Percentiles rank a stretch among this genome's conserved stretches.
Evolutionary conservation across 2,888 invertebrate genomes (phyloP).

Genomic region (Nomada goodeniana): DNA sequence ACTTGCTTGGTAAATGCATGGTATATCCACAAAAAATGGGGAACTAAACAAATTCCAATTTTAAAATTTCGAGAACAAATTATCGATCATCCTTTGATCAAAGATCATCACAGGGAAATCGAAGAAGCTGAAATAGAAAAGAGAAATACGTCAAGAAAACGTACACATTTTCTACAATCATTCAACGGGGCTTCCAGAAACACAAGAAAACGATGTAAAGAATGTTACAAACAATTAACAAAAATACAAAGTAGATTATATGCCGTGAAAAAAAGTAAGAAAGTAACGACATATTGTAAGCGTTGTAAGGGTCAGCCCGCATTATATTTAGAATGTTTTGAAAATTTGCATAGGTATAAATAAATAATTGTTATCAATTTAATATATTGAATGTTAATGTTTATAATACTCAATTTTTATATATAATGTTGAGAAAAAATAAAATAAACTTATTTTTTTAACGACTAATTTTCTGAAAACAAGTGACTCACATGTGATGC

Average conservation of each 20-base stretch:
- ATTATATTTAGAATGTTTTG: slow-evolving; percentile 11
- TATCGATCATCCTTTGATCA: too few species aligned
- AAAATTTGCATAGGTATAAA: slow-evolving; percentile 16
- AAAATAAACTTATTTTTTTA: background rate
- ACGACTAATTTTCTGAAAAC: background rate
- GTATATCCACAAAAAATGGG: too few species aligned
- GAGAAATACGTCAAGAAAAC: too few species aligned
- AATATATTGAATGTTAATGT: slow-evolving; percentile 7
- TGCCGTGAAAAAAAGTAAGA: slow-evolving; percentile 4
- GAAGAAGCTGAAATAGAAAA: too few species aligned
- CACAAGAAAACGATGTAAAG: too few species aligned
- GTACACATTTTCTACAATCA: too few species aligned
- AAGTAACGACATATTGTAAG: slow-evolving; percentile 9
- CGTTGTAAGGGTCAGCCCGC: slow-evolving; percentile 11
- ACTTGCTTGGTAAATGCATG: background rate
- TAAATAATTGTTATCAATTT: slow-evolving; percentile 14
- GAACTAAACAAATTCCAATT: too few species aligned
- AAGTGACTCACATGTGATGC: too few species aligned
- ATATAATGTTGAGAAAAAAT: slow-evolving; percentile 4
- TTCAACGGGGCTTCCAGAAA: too few species aligned
- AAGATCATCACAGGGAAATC: too few species aligned
- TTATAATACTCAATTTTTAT: slow-evolving; percentile 5
- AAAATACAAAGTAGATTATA: background rate
- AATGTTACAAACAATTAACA: too few species aligned
- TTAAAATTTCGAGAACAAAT: too few species aligned